Base-by-base conservation (phyloP, 1,140 invertebrate species). In the Pentalonia nigronervosa region DNA sequence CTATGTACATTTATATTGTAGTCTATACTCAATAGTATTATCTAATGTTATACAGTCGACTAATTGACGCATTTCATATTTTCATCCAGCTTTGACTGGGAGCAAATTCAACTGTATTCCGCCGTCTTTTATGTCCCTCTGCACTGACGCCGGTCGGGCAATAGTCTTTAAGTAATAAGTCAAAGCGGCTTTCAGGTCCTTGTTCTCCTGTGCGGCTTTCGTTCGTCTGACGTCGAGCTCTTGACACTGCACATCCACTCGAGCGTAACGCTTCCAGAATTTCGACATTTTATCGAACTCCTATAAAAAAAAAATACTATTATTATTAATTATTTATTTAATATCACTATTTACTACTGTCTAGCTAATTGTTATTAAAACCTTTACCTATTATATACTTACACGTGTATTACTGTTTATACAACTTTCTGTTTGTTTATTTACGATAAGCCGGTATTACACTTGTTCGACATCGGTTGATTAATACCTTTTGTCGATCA, bases 81-180 rank as follows among this genome's bases (percentile, higher is more conserved):
- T 34, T 91, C 47, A 92, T 0, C 47, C 91, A 0, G 91, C 91
- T 41, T 93, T 93, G 21, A 93, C 91, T 7, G 91, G 91, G 41
- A 93, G 76, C 9, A 93, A 53, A 30, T 93, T 83, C 21, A 93
- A 53, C 25, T 93, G 91, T 84, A 93, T 84, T 2, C 91, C 76
- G 21, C 76, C 25, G 76, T 84, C 91, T 21, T 47, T 83, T 47
- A 91, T 90, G 34, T 93, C 87, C n/a, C 89, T 93, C 9, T 84
- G 91, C 30, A 84, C 91, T 0, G 91, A 93, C 17, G 91, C 91
- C 0, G 91, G 91, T 7, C 81, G 34, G 17, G 91, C 91, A 8
- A 93, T 41, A 11, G 91, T 90, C 41, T 84, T 93, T n/a, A 93
- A 84, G 20, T 93, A 93, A 23, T 93, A 93, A 0, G 91, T 34